A percentile compares a stretch with the other conserved stretches of the same genome.
phyloP scores from a whole-genome alignment of 2,113 vertebrate genomes.

The Varanus salvator region DNA sequence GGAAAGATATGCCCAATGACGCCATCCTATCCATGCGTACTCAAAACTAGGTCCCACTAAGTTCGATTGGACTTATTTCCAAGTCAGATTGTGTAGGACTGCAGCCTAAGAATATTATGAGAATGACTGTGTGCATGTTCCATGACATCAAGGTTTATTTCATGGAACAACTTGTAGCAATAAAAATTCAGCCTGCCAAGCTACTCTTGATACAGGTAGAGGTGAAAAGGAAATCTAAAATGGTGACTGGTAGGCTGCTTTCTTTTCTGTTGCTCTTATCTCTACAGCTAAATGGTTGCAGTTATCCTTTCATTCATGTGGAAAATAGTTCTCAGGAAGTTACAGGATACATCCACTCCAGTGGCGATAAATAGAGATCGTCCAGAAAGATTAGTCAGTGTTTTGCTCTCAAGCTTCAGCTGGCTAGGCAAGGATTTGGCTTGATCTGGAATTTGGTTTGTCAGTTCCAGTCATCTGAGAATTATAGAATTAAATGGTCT shows the following conservation, averaged over 20 bases:
- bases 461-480: constrained; percentile 34
- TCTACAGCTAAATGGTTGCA: constrained; percentile 35
- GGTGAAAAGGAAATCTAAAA: constrained; percentile 40
- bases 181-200: constrained; percentile 55
- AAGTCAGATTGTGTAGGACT: too few species aligned
- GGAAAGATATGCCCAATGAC: not conserved
- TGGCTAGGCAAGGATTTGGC: constrained; percentile 16
- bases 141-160: constrained; percentile 5
- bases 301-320: constrained; percentile 42
- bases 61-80: too few species aligned
- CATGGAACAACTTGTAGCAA: constrained; percentile 37
- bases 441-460: constrained; percentile 18
- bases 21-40: too few species aligned
- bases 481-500: constrained; percentile 39
- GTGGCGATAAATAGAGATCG: constrained; percentile 47
- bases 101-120: constrained; percentile 23
- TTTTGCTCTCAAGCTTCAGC: constrained; percentile 27
- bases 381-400: constrained; percentile 36
- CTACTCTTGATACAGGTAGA: constrained; percentile 33
- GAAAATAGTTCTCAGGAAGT: constrained; percentile 55
- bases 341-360: constrained; percentile 46
- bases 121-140: constrained; percentile 36
- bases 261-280: constrained; percentile 44
- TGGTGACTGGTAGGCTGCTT: constrained; percentile 26
- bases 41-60: too few species aligned